phyloP scores from a whole-genome alignment of 2,113 vertebrate genomes.

The Poeciliopsis prolifica region DNA sequence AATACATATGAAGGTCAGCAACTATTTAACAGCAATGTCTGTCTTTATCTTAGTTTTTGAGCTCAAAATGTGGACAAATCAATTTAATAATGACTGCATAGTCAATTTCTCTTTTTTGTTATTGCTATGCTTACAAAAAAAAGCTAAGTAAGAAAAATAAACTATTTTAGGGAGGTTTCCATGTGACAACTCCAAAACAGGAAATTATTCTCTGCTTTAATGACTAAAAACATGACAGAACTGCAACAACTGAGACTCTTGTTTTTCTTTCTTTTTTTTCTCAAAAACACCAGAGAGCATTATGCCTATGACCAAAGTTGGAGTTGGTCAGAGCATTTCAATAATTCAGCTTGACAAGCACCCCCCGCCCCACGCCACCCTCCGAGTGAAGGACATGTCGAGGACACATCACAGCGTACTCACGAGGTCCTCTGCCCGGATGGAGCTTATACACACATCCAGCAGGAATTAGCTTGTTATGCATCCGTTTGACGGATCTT shows the following conservation, averaged over 20 bases:
- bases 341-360: slow-evolving; percentile 58
- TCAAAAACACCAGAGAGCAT: slow-evolving; percentile 5
- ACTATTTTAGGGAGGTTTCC: neutral
- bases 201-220: neutral
- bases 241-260: neutral
- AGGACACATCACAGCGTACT: slow-evolving; percentile 34
- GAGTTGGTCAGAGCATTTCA: slow-evolving; percentile 32
- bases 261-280: neutral
- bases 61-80: neutral
- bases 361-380: neutral
- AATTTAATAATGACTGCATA: neutral
- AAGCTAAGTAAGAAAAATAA: neutral
- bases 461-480: slow-evolving; percentile 9
- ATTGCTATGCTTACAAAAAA: neutral
- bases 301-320: slow-evolving; percentile 25
- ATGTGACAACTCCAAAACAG: neutral
- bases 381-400: slow-evolving; percentile 40
- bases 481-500: neutral
- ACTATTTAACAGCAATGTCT: neutral
- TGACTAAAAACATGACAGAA: neutral
- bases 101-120: neutral
- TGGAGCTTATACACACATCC: slow-evolving; percentile 12
- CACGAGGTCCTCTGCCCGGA: slow-evolving; percentile 26
- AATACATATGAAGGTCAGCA: neutral
- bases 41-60: neutral